A percentile compares a stretch with the other conserved stretches of the same genome.
Evolutionary conservation across 2,797 vertebrate genomes (phyloP).

Genomic region (Melanotaenia pygmaea): DNA sequence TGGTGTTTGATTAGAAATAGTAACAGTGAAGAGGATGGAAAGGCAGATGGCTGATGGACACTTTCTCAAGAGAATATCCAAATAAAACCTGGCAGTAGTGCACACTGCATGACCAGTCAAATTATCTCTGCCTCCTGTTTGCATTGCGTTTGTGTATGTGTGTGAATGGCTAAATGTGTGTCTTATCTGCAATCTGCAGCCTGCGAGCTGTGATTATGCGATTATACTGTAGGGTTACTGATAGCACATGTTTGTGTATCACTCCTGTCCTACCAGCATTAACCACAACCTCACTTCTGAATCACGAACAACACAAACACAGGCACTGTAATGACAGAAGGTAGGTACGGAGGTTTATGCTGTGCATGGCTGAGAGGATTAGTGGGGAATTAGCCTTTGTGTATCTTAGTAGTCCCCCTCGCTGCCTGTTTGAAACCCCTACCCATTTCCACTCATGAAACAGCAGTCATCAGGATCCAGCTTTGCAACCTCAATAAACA

Average conservation of each 20-base stretch:
- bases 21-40: constrained; percentile 31
- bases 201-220: constrained; percentile 73
- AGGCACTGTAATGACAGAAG: constrained; percentile 49
- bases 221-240: constrained; percentile 70
- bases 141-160: constrained; percentile 48
- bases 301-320: constrained; percentile 58
- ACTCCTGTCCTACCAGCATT: constrained; percentile 57
- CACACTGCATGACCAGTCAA: constrained; percentile 61
- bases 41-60: constrained; percentile 46
- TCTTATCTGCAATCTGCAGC: constrained; percentile 76
- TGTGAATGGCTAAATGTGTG: constrained; percentile 40
- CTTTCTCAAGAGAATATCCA: constrained; percentile 44
- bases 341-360: constrained; percentile 55
- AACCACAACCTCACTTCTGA: constrained; percentile 65
- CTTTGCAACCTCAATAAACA: constrained; percentile 37
- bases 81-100: constrained; percentile 59
- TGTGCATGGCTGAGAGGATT: constrained; percentile 73
- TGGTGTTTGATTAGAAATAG: background rate
- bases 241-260: constrained; percentile 45
- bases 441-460: constrained; percentile 35
- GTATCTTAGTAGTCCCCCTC: constrained; percentile 60
- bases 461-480: constrained; percentile 42
- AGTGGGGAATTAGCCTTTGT: constrained; percentile 66
- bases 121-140: constrained; percentile 67
- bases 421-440: constrained; percentile 58